These are phyloP conservation scores for Entomobrya multifasciata DNA, from an alignment of 2,888 invertebrate species.

Conservation along the genomic window DNA sequence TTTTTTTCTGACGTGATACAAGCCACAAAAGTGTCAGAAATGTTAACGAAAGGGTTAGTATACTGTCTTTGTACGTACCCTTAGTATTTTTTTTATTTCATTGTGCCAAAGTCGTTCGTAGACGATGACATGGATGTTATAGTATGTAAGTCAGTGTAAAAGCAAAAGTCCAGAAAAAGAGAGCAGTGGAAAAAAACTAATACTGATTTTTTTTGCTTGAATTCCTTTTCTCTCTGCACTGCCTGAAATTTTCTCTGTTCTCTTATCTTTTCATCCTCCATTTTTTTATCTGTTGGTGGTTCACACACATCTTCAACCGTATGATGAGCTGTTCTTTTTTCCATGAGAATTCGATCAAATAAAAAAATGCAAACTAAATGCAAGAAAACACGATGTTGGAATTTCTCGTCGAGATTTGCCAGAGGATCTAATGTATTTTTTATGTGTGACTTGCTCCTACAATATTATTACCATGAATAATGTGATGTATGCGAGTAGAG, in stretches of 20 bases:
- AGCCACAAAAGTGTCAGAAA: too few relatives aligned
- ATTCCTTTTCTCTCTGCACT: background rate
- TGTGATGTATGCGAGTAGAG: background rate
- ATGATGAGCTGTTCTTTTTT: background rate
- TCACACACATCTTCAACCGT: background rate
- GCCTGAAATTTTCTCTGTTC: background rate
- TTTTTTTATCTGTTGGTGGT: background rate
- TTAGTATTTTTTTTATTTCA: too few relatives aligned
- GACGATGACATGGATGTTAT: too few relatives aligned
- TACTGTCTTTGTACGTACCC: too few relatives aligned
- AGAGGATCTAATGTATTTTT: constrained; percentile 25
- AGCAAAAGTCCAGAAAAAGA: background rate
- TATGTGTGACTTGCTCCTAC: constrained; percentile 1
- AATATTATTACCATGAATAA: background rate
- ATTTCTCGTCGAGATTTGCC: constrained; percentile 1
- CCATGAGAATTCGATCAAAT: background rate
- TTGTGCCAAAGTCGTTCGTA: too few relatives aligned
- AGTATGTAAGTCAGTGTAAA: too few relatives aligned
- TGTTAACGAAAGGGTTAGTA: too few relatives aligned
- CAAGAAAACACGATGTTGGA: background rate
- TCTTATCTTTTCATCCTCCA: background rate
- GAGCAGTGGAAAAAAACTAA: background rate
- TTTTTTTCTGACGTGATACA: too few relatives aligned
- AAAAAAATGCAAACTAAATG: background rate
- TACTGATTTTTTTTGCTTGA: background rate